Evolutionary conservation across 2,797 vertebrate genomes (phyloP).

Genomic region (Onychomys torridus): DNA sequence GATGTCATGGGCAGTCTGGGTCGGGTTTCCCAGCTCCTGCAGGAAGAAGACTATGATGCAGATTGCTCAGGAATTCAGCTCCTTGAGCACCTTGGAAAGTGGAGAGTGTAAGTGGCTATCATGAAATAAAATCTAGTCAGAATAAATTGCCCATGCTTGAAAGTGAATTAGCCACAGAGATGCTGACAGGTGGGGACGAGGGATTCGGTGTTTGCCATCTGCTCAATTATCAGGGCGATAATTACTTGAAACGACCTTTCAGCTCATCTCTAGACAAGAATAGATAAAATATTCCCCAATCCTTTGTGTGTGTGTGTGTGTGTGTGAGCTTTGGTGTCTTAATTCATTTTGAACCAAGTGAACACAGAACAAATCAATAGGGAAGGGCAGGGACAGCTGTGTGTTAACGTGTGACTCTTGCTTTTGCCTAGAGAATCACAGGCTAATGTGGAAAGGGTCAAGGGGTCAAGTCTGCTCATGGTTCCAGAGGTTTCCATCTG

Average conservation of each 20-base stretch:
- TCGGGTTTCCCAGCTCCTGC: background rate
- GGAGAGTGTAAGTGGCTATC: background rate
- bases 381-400: background rate
- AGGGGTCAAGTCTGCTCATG: background rate
- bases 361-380: background rate
- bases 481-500: background rate
- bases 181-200: background rate
- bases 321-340: background rate
- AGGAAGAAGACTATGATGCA: background rate
- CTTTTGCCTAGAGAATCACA: background rate
- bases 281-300: background rate
- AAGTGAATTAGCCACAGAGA: conserved; percentile 56
- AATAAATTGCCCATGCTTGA: conserved; percentile 54
- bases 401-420: background rate
- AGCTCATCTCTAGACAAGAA: background rate
- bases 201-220: conserved; percentile 54
- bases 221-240: conserved; percentile 42
- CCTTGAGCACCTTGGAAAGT: background rate
- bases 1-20: fast-evolving
- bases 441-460: background rate
- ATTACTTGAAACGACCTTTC: conserved; percentile 35
- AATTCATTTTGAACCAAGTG: background rate
- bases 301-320: too few species aligned
- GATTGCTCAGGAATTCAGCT: background rate
- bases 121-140: conserved; percentile 3